These are phyloP conservation scores for Beroe forskalii DNA, from an alignment of 37 sponge, comb jelly and placozoan genomes.

Conservation along the genomic window DNA sequence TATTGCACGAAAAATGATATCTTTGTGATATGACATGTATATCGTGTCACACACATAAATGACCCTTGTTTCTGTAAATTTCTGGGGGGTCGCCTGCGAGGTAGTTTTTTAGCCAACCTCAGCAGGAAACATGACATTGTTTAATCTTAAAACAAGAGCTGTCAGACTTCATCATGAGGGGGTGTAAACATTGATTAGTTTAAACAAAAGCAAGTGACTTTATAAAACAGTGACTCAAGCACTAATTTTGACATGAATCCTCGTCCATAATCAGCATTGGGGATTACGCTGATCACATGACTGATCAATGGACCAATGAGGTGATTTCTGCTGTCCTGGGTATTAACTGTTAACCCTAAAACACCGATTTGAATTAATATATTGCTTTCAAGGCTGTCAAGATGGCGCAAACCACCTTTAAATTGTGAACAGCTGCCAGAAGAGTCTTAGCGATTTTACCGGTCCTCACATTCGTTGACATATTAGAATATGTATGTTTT, in stretches of 20 bases:
- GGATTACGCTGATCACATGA: too few species aligned
- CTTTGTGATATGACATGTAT: too few species aligned
- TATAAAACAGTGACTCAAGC: constrained; percentile 52
- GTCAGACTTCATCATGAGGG: background rate
- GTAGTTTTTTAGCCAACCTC: too few species aligned
- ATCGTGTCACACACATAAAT: too few species aligned
- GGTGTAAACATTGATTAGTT: constrained; percentile 63
- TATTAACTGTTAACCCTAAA: constrained; percentile 46
- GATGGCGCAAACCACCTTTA: constrained; percentile 46
- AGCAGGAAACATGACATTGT: too few species aligned
- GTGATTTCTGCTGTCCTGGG: background rate
- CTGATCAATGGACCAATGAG: background rate
- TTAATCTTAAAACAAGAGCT: constrained; percentile 52
- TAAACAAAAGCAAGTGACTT: constrained; percentile 42
- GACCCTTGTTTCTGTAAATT: too few species aligned
- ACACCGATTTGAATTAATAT: constrained; percentile 14
- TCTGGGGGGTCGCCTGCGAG: too few species aligned
- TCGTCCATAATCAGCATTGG: too few species aligned
- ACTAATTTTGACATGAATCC: too few species aligned
- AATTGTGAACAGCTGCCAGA: too few species aligned
- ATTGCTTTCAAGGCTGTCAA: constrained; percentile 40
- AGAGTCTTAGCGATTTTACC: background rate
- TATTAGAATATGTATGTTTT: too few species aligned
- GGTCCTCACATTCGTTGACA: background rate
- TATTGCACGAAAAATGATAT: too few species aligned